Conservation (phyloP, 2,888 invertebrate species). For the Rotaria sp. region DNA sequence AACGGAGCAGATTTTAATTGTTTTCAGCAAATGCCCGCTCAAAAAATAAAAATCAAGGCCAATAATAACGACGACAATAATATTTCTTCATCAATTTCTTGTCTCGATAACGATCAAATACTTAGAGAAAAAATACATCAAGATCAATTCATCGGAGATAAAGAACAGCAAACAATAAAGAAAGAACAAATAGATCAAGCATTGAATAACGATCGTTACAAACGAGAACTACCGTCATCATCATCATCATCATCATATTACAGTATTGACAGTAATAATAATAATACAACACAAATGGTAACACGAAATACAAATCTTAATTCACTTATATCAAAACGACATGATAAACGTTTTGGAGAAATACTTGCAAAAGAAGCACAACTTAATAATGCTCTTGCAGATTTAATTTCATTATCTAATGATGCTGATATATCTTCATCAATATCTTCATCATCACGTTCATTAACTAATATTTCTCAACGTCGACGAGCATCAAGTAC, state of each 20-base stretch:
- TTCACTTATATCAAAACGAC: neutral
- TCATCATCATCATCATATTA: neutral
- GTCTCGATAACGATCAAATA: neutral
- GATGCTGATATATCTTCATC: constrained; percentile 19
- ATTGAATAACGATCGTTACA: neutral
- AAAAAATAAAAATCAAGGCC: neutral
- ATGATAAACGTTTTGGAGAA: neutral
- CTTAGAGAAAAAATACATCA: neutral
- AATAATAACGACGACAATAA: neutral
- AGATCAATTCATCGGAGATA: neutral
- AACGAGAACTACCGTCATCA: neutral
- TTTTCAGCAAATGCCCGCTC: neutral
- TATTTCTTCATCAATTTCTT: neutral
- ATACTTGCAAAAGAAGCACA: neutral
- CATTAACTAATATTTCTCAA: neutral
- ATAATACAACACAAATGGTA: neutral
- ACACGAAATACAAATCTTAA: neutral
- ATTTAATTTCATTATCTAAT: neutral
- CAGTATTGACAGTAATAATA: neutral
- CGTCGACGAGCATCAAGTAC: neutral
- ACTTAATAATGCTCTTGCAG: constrained; percentile 18
- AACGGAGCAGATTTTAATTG: neutral
- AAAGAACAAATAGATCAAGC: neutral
- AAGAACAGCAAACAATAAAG: neutral
- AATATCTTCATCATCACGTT: neutral